A percentile compares a stretch with the other conserved stretches of the same genome.
phyloP scores from a whole-genome alignment of 2,797 vertebrate species.

The Acanthornis magna region DNA sequence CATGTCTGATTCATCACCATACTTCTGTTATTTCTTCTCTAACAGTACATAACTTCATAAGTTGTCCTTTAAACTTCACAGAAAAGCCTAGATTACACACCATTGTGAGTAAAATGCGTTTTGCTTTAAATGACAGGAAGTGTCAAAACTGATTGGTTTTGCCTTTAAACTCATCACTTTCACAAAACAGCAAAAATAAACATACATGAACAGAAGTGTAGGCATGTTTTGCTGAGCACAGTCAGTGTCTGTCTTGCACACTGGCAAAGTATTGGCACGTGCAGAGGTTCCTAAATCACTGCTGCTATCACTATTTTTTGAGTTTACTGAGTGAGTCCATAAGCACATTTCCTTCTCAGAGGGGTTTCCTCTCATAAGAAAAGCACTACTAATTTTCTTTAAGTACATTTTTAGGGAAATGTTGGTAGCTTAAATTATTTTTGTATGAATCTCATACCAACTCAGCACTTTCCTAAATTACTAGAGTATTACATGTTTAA shows the following conservation, averaged over 20 bases:
- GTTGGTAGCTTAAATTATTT: background rate
- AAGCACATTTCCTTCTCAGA: background rate
- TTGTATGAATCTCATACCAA: background rate
- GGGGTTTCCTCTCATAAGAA: background rate
- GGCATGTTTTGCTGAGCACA: background rate
- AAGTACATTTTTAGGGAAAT: background rate
- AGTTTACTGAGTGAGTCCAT: background rate
- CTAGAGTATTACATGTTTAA: background rate
- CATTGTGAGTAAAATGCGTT: background rate
- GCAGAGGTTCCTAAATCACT: background rate
- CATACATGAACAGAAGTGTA: background rate
- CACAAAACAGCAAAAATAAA: background rate
- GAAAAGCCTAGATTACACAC: background rate
- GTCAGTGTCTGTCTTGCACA: background rate
- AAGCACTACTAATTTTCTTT: background rate
- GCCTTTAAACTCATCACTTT: background rate
- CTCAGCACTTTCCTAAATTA: background rate
- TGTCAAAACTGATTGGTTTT: background rate
- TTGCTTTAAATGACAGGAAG: background rate
- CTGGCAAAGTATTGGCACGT: background rate
- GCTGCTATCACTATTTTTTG: background rate
- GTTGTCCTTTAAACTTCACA: background rate
- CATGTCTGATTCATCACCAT: background rate
- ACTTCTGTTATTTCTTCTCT: background rate
- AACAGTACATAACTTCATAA: background rate